Percentiles rank a stretch among this genome's conserved stretches.
phyloP scores from a whole-genome alignment of 2,113 vertebrate species.

The Symphodus melops region DNA sequence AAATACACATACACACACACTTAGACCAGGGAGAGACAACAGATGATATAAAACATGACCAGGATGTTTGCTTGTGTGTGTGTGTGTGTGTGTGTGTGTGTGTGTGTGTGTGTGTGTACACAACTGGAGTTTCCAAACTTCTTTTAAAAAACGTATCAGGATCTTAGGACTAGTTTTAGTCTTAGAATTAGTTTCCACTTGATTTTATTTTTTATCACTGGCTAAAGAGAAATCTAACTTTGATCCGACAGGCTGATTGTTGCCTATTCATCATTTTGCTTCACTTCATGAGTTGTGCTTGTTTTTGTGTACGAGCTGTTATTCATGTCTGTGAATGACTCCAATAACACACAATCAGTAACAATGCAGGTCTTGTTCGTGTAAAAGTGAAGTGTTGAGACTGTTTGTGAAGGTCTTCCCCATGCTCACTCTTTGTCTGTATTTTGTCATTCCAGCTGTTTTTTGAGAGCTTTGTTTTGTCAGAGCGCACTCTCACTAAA shows the following conservation, averaged over 20 bases:
- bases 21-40: conserved; percentile 1
- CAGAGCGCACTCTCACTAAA: conserved; percentile 31
- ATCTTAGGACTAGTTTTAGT: not conserved
- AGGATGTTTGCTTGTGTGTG: not conserved
- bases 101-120: not conserved
- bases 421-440: no score
- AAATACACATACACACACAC: conserved; percentile 21
- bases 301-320: no score
- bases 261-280: not conserved
- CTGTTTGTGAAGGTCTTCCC: no score
- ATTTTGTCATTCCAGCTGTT: not conserved
- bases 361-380: no score
- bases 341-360: no score
- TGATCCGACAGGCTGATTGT: not conserved
- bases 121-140: not conserved
- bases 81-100: no score
- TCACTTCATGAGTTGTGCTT: no score
- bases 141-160: no score
- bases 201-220: not conserved
- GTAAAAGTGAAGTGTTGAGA: no score
- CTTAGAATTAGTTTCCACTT: not conserved
- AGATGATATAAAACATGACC: not conserved
- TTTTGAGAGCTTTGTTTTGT: conserved; percentile 24
- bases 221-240: not conserved
- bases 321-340: not conserved